Evolutionary conservation across 2,888 invertebrate species (phyloP), one percentile per base, ranked within the genome.

Genomic region (Bombylius discolor): DNA sequence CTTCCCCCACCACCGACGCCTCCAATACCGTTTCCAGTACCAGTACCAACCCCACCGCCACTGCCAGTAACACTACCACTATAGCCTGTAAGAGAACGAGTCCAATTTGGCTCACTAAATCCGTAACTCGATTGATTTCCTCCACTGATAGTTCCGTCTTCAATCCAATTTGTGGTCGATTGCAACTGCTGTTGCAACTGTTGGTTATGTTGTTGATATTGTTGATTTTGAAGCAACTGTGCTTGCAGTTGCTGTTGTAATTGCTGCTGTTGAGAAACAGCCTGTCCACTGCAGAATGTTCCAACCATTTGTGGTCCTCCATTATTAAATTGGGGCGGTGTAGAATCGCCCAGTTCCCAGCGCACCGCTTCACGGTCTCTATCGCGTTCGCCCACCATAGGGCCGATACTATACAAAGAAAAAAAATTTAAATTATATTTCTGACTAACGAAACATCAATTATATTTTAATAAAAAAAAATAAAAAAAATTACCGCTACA

Each of bases 321-420:
- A 73, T 73, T 73, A 69, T 72, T 73, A 65, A 66, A 70, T 69
- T 75, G 76, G 72, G 76, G 75, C 70, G 78, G 76, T 76, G 77
- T 73, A 68, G 70, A 66, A 68, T 72, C 74, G 70, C 74, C 73
- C 70, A 73, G 68, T 73, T 75, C 75, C 75, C 75, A 75, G 71
- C 74, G 73, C 72, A 74, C 74, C 74, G 74, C 73, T 69, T 75
- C 74, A 74, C 74, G 74, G 73, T 73, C 74, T 69, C 74, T 73
- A 67, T 73, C 73, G 70, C 74, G 74, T 74, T 74, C 73, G 69
- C 74, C 74, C 71, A 75, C 73, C 74, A 74, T 74, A 73, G 70
- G 72, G 70, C 72, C 69, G 72, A 71, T 70, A 63, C 65, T 62
- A 51, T 23, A 36, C 45, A n/a, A 39, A 53, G 14, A 14, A n/a